These are phyloP conservation scores for Steatornis caripensis DNA, from an alignment of 2,113 vertebrate species.

Conservation along the genomic window DNA sequence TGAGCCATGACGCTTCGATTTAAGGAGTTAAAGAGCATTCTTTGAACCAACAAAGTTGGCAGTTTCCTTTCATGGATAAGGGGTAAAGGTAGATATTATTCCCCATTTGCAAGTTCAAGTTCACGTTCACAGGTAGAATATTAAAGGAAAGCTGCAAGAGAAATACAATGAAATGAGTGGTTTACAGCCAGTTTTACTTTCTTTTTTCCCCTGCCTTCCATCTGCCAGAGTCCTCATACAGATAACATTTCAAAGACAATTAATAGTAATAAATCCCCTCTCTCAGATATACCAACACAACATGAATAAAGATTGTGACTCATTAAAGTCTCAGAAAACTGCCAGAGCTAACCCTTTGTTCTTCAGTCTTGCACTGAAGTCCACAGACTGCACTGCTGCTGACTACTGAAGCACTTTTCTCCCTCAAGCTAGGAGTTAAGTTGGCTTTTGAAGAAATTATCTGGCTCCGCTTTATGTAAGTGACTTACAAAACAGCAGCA, in stretches of 20 bases:
- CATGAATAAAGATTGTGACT: neutral
- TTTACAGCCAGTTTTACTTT: neutral
- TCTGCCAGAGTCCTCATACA: neutral
- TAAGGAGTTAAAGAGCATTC: neutral
- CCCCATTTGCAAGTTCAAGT: neutral
- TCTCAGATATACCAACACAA: neutral
- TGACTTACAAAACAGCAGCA: neutral
- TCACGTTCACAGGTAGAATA: neutral
- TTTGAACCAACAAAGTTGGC: neutral
- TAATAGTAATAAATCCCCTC: neutral
- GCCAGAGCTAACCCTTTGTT: neutral
- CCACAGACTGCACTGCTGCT: neutral
- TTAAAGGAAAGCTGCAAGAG: neutral
- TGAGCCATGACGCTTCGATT: neutral
- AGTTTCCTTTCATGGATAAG: neutral
- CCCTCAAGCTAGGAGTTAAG: neutral
- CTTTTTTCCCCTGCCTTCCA: neutral
- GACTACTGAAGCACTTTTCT: neutral
- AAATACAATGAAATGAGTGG: neutral
- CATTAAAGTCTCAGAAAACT: neutral
- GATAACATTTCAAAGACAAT: neutral
- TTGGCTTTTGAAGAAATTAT: neutral
- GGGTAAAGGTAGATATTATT: neutral
- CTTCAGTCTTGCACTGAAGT: neutral
- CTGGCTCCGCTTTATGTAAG: neutral